A percentile compares a stretch with the other conserved stretches of the same genome.
Evolutionary conservation across 2,888 invertebrate genomes (phyloP).

Genomic region (Dexiosoma caninum): DNA sequence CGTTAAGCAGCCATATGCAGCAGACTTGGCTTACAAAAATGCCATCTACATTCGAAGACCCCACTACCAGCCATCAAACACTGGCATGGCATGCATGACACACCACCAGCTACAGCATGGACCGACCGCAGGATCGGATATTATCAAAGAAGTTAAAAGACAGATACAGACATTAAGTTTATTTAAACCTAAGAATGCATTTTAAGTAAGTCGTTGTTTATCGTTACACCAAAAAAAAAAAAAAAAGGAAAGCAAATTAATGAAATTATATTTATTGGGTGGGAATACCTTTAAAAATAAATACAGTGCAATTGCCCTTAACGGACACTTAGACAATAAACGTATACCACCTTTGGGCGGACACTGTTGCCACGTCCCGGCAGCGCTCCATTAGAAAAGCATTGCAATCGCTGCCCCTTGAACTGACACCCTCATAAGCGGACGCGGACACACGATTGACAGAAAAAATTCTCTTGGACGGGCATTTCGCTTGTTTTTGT

Average conservation of each 20-base stretch:
- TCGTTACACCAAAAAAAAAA: slow-evolving; percentile 1
- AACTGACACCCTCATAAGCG: no score
- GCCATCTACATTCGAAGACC: neutral
- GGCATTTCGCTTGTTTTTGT: no score
- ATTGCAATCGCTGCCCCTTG: no score
- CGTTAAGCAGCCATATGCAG: neutral
- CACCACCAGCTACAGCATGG: slow-evolving; percentile 1
- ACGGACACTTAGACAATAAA: no score
- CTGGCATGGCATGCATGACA: neutral
- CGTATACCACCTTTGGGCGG: no score
- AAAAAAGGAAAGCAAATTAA: no score
- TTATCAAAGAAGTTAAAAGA: slow-evolving; percentile 4
- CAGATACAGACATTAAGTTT: slow-evolving; percentile 44
- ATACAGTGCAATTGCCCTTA: no score
- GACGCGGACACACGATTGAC: no score
- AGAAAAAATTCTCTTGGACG: no score
- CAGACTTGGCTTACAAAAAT: neutral
- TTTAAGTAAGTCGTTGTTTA: slow-evolving; percentile 58
- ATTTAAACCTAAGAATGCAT: slow-evolving; percentile 48
- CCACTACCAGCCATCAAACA: slow-evolving; percentile 8
- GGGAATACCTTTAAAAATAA: neutral
- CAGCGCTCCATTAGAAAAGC: no score
- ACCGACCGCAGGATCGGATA: slow-evolving; percentile 8
- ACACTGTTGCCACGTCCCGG: no score
- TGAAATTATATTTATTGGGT: neutral